Base-by-base conservation (phyloP, 1,140 invertebrate species). In the Drosophila ercepeae region DNA sequence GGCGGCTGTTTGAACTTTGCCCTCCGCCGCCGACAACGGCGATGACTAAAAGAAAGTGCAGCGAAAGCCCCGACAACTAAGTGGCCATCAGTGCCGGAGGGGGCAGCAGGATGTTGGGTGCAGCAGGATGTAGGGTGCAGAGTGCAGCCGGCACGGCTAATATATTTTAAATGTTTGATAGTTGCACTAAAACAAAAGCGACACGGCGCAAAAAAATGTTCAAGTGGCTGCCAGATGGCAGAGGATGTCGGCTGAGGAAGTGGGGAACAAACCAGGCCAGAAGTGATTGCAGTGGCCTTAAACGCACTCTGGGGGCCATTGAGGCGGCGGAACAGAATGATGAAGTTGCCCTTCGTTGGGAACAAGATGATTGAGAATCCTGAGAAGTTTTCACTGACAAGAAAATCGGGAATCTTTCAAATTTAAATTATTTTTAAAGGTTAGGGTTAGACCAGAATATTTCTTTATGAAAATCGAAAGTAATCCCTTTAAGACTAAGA, bases 91-190 rank as follows among this genome's bases (percentile, higher is more conserved):
- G 52, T 68, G 71, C 41, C 16, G 39, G 63, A 29, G 18, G 21
- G 19, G 64, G 36, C n/a, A 13, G 36, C 7, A 16, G 34, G n/a
- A n/a, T n/a, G n/a, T n/a, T n/a, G n/a, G n/a, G n/a, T n/a, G 18
- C 5, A 6, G 36, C 14, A 16, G 16, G 41, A 23, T 41, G 39
- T 6, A 39, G 39, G 39, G 23, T 29, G 16, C 39, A 11, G 14
- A 67, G 60, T 51, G 41, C 60, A 48, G 78, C 70, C 68, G 71
- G 61, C 57, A 59, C 60, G 58, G 75, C 82, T 78, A 84, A 84
- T 86, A 86, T 88, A 86, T 86, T 88, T 86, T 86, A 88, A 86
- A 86, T 86, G 81, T 77, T 86, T 86, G 81, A 86, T 86, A 88
- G 81, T 86, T 86, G 51, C 75, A 60, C 68, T 77, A 88, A 86